Evolutionary conservation across 2,888 invertebrate genomes (phyloP), one percentile per base, ranked within the genome.

Genomic region (Harpagoxenus sublaevis): DNA sequence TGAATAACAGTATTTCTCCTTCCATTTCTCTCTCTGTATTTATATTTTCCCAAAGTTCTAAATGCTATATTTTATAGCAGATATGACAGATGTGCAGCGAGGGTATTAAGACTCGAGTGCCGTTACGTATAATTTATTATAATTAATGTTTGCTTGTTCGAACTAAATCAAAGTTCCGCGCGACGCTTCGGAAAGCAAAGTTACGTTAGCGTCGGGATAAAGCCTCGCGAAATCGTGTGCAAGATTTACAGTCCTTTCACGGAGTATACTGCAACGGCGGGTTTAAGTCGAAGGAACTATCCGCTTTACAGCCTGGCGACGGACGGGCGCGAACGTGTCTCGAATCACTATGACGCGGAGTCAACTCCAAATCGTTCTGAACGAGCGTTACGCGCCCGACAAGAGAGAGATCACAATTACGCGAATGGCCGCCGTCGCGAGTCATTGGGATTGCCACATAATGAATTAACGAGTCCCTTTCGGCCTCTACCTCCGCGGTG

Each of bases 381-480:
- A 82, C 65, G 73, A 63, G 18, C 48, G 39, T 60, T 60, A 65
- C 5, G 60, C 62, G 35, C 51, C 65, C 78, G 66, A 63, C 65
- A 71, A 68, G 62, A 74, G 62, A 75, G 45, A 48, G 63, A 63
- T 42, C 51, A 48, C 66, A 84, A 88, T 84, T 81, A 78, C 57
- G 31, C 84, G 84, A 74, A 78, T 70, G 81, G 39, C 42, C 68
- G 73, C 81, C 63, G 65, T 74, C 74, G 63, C 73, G 81, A 73
- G 51, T 77, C 73, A 79, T 84, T 73, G 77, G 23, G 77, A 85
- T 77, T 83, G 87, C 35, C 73, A 75, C 87, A 23, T 23, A 83
- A 84, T 87, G 84, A 85, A 83, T 77, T 84, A 83, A 87, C 84
- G 83, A 85, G 87, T 39, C 79, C n/a, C 74, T 66, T 86, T 78